Evolutionary conservation across 1,140 invertebrate species (phyloP).

Genomic region (Trichonephila clavipes): DNA sequence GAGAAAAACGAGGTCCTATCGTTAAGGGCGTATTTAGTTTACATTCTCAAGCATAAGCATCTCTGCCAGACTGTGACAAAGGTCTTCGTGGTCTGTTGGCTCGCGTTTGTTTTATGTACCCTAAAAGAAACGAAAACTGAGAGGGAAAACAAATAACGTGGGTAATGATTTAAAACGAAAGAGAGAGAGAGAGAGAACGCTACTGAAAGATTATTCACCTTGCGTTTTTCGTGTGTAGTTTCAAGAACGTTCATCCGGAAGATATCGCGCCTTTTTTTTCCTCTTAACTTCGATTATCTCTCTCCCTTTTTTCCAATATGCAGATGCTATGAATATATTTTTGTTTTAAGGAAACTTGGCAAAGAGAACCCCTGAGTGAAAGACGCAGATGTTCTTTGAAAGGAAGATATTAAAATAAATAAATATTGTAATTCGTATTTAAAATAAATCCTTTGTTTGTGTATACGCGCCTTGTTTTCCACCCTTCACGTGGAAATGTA

Average conservation of each 20-base stretch:
- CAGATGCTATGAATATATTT: too few relatives aligned
- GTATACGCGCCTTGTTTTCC: too few relatives aligned
- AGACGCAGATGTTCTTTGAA: too few relatives aligned
- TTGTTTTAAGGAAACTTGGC: too few relatives aligned
- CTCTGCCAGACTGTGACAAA: background rate
- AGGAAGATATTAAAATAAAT: too few relatives aligned
- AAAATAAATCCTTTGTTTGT: too few relatives aligned
- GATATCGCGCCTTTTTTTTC: background rate
- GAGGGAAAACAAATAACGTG: background rate
- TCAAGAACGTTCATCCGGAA: background rate
- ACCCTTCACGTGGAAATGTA: too few relatives aligned
- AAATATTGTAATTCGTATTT: too few relatives aligned
- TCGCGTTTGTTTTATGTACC: background rate
- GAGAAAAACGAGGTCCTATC: background rate
- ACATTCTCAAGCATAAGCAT: background rate
- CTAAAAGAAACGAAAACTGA: background rate
- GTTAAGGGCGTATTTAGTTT: background rate
- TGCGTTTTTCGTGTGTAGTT: background rate
- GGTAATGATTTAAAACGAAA: slow-evolving; percentile 11
- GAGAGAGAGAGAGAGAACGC: too few relatives aligned
- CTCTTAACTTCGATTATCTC: background rate
- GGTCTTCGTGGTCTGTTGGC: background rate
- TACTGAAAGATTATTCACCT: background rate
- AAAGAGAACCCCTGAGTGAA: too few relatives aligned
- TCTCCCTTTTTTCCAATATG: background rate